phyloP scores from a whole-genome alignment of 37 sponge, comb jelly and placozoan genomes.

The Diacarnus erythraeanus region DNA sequence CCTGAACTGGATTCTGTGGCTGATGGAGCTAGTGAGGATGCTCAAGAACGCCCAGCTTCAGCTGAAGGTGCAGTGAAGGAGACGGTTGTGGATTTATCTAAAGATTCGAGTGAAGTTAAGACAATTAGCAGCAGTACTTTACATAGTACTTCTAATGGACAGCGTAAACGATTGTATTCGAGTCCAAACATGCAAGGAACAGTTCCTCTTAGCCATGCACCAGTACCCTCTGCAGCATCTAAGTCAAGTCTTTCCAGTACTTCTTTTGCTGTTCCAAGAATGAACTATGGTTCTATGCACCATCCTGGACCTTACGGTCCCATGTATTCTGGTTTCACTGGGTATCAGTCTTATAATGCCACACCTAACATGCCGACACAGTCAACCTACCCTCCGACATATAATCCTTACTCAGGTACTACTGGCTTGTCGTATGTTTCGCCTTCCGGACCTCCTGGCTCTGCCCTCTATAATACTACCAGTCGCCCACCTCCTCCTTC shows the following conservation, averaged over 20 bases:
- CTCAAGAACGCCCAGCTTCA: background rate
- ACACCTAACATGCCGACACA: background rate
- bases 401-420: slow-evolving; percentile 11
- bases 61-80: background rate
- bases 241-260: background rate
- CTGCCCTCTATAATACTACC: slow-evolving; percentile 16
- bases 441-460: slow-evolving; percentile 18
- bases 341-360: slow-evolving; percentile 1
- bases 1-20: background rate
- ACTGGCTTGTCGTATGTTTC: background rate
- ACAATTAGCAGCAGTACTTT: background rate
- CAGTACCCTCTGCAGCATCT: background rate
- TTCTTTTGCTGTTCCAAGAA: background rate
- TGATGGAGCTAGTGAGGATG: background rate
- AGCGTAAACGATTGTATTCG: slow-evolving; percentile 17
- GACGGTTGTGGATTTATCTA: background rate
- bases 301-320: background rate
- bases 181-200: slow-evolving; percentile 11
- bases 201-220: slow-evolving; percentile 33
- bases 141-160: background rate
- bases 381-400: slow-evolving; percentile 28
- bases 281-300: background rate
- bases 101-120: background rate
- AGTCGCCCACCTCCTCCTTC: slow-evolving; percentile 4
- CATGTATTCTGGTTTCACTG: background rate